These are phyloP conservation scores for Petaurus breviceps DNA, from an alignment of 2,113 vertebrate genomes.

Conservation along the genomic window DNA sequence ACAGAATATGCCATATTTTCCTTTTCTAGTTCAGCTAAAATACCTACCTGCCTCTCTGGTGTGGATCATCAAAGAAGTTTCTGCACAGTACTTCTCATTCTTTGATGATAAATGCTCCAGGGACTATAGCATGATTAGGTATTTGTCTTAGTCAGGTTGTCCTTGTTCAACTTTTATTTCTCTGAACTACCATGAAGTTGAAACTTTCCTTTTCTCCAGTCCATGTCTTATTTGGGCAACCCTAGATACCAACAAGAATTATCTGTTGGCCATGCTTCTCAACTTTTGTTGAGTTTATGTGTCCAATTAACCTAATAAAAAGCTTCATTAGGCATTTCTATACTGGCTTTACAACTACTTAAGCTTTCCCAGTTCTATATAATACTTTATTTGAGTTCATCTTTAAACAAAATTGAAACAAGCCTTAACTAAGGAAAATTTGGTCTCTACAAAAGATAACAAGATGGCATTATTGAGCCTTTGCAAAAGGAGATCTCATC, in stretches of 20 bases:
- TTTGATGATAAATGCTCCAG: not conserved
- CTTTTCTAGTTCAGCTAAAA: not conserved
- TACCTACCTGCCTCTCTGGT: not conserved
- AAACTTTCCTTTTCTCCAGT: not conserved
- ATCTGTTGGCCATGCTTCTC: no score
- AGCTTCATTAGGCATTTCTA: not conserved
- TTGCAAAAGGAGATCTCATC: not conserved
- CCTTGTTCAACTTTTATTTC: not conserved
- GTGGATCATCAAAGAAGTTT: not conserved
- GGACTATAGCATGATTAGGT: not conserved
- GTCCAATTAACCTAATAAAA: not conserved
- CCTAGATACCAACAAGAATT: not conserved
- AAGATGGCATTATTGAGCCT: not conserved
- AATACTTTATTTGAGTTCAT: conserved; percentile 3
- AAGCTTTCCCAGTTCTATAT: not conserved
- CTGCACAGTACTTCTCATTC: not conserved
- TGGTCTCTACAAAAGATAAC: not conserved
- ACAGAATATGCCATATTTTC: not conserved
- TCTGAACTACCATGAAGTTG: not conserved
- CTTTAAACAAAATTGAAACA: conserved; percentile 35
- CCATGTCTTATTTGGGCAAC: not conserved
- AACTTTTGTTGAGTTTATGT: not conserved
- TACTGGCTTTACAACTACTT: not conserved
- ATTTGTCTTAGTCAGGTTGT: not conserved
- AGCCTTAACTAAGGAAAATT: not conserved